Conservation (phyloP, 1,140 invertebrate species). For the Drosophila ficusphila region DNA sequence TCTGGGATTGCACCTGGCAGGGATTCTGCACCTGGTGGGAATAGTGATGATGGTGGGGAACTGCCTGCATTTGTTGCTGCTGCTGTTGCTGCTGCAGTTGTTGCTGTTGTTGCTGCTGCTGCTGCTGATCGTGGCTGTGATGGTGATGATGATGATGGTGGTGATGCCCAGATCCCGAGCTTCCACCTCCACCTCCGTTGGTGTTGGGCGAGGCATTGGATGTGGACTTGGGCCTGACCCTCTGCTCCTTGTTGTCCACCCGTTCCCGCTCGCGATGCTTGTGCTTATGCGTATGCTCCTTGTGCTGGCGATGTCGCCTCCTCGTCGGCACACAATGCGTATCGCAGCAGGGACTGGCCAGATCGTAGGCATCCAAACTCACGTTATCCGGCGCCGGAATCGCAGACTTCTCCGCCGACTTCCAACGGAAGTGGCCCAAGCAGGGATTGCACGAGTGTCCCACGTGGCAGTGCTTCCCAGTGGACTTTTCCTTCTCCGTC, state of each 20-base stretch:
- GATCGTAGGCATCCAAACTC: conserved; percentile 92
- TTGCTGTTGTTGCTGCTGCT: conserved; percentile 21
- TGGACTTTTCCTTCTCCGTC: conserved; percentile 60
- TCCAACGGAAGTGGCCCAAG: conserved; percentile 84
- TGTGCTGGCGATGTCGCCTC: conserved; percentile 87
- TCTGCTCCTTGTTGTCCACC: conserved; percentile 68
- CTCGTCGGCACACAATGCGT: conserved; percentile 91
- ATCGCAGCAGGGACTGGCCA: conserved; percentile 93
- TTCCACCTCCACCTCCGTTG: conserved; percentile 13
- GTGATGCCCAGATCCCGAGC: conserved; percentile 21
- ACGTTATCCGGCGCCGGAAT: conserved; percentile 86
- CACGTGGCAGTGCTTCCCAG: conserved; percentile 79
- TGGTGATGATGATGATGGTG: conserved; percentile 63
- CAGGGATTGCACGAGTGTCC: conserved; percentile 91
- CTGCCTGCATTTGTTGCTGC: conserved; percentile 33
- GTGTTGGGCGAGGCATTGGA: conserved; percentile 80
- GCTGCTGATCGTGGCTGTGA: conserved; percentile 38
- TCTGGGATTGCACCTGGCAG: conserved; percentile 50
- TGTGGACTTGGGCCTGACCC: conserved; percentile 83
- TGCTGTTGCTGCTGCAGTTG: conserved; percentile 27
- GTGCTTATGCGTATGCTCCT: conserved; percentile 87
- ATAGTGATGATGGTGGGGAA: conserved; percentile 49
- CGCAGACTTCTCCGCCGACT: conserved; percentile 64
- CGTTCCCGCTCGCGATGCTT: conserved; percentile 80
- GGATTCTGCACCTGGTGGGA: conserved; percentile 44